Evolutionary conservation across 2,888 invertebrate genomes (phyloP).

Genomic region (Agriopis aurantiaria): DNA sequence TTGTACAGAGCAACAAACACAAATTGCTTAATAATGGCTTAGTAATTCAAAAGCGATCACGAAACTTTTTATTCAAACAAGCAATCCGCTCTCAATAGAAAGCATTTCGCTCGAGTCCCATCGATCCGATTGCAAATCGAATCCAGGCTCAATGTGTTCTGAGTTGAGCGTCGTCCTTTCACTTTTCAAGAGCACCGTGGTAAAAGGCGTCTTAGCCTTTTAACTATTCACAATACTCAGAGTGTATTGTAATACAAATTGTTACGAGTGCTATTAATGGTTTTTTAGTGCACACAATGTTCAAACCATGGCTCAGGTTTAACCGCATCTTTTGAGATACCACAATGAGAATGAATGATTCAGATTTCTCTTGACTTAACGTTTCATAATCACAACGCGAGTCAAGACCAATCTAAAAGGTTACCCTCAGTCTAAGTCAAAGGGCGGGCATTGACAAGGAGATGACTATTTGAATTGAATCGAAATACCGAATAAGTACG

Average conservation of each 20-base stretch:
- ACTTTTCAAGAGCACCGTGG: slow-evolving; percentile 58
- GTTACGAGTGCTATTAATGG: slow-evolving; percentile 37
- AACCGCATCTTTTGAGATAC: slow-evolving; percentile 4
- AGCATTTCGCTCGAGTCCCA: slow-evolving; percentile 56
- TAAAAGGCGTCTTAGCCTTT: slow-evolving; percentile 24
- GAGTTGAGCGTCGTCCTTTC: slow-evolving; percentile 60
- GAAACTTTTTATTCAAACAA: slow-evolving; percentile 50
- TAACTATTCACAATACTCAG: slow-evolving; percentile 37
- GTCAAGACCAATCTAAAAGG: slow-evolving; percentile 23
- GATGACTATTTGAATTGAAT: slow-evolving; percentile 3
- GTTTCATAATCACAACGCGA: slow-evolving; percentile 4
- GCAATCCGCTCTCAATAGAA: slow-evolving; percentile 54
- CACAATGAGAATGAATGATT: not conserved
- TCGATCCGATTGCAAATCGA: slow-evolving; percentile 50
- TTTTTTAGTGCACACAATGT: not conserved
- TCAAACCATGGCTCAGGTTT: not conserved
- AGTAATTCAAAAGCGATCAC: slow-evolving; percentile 55
- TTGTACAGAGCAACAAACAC: slow-evolving; percentile 21
- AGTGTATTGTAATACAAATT: slow-evolving; percentile 46
- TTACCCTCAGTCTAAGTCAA: not conserved
- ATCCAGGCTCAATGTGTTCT: slow-evolving; percentile 54
- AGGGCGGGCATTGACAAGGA: slow-evolving; percentile 13
- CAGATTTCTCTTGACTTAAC: not conserved
- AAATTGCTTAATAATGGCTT: slow-evolving; percentile 50
- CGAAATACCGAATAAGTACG: slow-evolving; percentile 1